These are phyloP conservation scores for Mythimna lalbum DNA, from an alignment of 2,888 invertebrate genomes.

Conservation along the genomic window DNA sequence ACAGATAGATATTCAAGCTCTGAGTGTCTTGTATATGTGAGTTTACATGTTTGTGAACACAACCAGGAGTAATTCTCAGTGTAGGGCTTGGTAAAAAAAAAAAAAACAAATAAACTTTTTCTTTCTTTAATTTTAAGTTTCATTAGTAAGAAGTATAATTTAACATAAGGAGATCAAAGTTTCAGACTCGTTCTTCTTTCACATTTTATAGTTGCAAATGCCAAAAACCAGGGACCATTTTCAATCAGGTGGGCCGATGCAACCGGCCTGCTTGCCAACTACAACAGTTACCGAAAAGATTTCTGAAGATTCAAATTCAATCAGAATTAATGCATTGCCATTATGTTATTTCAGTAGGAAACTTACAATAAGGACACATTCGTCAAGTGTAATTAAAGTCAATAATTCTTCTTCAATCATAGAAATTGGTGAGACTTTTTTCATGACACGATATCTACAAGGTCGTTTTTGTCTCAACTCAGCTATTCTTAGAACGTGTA, in stretches of 20 bases:
- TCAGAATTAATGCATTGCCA: slow-evolving; percentile 4
- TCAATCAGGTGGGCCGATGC: slow-evolving; percentile 16
- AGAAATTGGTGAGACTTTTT: neutral
- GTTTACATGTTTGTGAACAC: too few relatives aligned
- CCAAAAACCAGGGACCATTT: slow-evolving; percentile 21
- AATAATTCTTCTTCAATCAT: neutral
- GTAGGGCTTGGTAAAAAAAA: too few relatives aligned
- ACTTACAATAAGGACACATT: neutral
- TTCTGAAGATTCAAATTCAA: neutral
- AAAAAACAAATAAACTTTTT: too few relatives aligned
- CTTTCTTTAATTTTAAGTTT: too few relatives aligned
- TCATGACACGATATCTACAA: neutral
- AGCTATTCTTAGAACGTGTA: neutral
- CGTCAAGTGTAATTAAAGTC: neutral
- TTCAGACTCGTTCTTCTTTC: too few relatives aligned
- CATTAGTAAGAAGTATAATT: too few relatives aligned
- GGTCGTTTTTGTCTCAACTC: neutral
- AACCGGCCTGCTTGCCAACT: slow-evolving; percentile 2
- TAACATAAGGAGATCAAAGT: too few relatives aligned
- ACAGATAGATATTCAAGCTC: too few relatives aligned
- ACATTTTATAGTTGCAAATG: neutral
- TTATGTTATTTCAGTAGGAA: neutral
- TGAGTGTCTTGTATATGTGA: too few relatives aligned
- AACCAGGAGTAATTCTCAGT: too few relatives aligned
- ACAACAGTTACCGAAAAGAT: neutral